phyloP scores from a whole-genome alignment of 2,113 vertebrate genomes.

The Ophthalmolycus amberensis region DNA sequence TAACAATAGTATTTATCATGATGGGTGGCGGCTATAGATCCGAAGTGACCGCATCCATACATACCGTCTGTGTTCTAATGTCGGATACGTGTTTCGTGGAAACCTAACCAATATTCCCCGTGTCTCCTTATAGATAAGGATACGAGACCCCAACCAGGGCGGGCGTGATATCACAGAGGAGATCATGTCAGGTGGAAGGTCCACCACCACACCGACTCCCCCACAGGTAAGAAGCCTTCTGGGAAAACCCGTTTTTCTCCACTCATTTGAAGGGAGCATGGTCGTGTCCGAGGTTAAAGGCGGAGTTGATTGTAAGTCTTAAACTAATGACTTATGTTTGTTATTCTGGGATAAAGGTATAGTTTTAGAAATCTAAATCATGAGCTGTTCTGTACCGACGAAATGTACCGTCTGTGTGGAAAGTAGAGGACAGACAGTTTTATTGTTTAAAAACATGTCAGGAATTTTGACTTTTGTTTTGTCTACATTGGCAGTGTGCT shows the following conservation, averaged over 20 bases:
- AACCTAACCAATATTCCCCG: neutral
- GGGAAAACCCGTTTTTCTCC: neutral
- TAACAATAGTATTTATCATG: slow-evolving; percentile 56
- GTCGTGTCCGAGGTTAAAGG: neutral
- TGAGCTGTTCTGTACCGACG: neutral
- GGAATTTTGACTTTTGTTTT: neutral
- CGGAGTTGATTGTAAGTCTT: neutral
- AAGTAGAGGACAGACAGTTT: neutral
- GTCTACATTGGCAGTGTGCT: neutral
- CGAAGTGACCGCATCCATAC: slow-evolving; percentile 17
- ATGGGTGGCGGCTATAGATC: slow-evolving; percentile 31
- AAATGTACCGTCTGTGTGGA: neutral
- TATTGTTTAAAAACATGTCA: neutral
- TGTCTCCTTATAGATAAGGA: slow-evolving; percentile 88
- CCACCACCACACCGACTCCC: slow-evolving; percentile 93
- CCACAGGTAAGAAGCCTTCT: slow-evolving; percentile 87
- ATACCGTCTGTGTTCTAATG: slow-evolving; percentile 17
- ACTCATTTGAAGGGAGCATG: neutral
- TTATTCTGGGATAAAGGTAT: neutral
- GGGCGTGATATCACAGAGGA: slow-evolving; percentile 98
- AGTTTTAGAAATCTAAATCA: neutral
- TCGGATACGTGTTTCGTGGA: neutral
- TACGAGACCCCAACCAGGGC: slow-evolving; percentile 98
- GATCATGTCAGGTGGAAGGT: slow-evolving; percentile 96
- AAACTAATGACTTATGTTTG: neutral